Conservation (phyloP, 2,888 invertebrate species). For the Mayetiola destructor region DNA sequence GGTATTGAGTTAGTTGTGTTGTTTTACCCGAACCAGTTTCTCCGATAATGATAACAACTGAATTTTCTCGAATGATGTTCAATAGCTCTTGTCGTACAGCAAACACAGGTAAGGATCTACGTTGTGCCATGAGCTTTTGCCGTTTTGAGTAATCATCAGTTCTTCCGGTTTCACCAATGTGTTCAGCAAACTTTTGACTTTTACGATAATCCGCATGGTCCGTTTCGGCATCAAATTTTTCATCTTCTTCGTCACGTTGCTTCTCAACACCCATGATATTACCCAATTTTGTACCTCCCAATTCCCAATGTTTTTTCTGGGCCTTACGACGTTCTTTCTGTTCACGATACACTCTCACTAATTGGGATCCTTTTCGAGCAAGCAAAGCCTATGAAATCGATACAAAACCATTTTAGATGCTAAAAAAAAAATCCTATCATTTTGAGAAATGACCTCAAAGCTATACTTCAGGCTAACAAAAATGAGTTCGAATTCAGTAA, state of each 20-base stretch:
- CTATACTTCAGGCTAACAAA: too few species aligned
- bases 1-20: conserved; percentile 91
- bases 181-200: conserved; percentile 93
- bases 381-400: too few species aligned
- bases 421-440: too few species aligned
- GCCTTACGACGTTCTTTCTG: conserved; percentile 93
- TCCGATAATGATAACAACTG: conserved; percentile 85
- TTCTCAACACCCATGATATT: conserved; percentile 91
- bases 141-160: conserved; percentile 74
- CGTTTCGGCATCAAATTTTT: conserved; percentile 44
- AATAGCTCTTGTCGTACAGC: conserved; percentile 86
- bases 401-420: too few species aligned
- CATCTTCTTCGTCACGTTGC: conserved; percentile 64
- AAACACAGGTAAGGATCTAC: conserved; percentile 87
- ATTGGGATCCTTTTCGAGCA: conserved; percentile 81
- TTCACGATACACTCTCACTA: conserved; percentile 83
- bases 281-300: conserved; percentile 75
- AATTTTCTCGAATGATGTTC: conserved; percentile 84
- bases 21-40: conserved; percentile 56
- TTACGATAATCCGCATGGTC: conserved; percentile 76
- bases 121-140: conserved; percentile 69
- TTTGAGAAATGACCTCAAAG: too few species aligned
- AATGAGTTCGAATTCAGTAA: too few species aligned
- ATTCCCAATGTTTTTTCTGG: conserved; percentile 97
- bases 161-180: conserved; percentile 56